Conservation (phyloP, 1,140 invertebrate genomes). For the Drosophila melanica region DNA sequence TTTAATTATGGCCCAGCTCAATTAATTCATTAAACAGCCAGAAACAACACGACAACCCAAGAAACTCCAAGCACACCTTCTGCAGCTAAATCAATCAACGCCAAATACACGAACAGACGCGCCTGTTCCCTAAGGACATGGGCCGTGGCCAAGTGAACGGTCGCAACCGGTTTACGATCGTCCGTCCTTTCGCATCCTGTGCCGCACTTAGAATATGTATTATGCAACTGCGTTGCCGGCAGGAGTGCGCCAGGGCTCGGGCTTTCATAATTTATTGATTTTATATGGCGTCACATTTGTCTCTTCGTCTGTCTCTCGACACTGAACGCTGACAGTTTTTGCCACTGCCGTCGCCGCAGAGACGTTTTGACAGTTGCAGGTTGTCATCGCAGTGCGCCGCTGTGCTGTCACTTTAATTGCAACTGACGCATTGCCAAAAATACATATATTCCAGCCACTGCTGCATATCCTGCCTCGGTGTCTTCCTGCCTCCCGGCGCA, state of each 20-base stretch:
- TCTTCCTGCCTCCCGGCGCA: slow-evolving; percentile 12
- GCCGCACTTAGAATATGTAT: slow-evolving; percentile 70
- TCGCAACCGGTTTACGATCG: slow-evolving; percentile 57
- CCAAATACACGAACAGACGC: slow-evolving; percentile 56
- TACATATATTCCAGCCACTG: slow-evolving; percentile 21
- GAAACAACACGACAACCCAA: slow-evolving; percentile 15
- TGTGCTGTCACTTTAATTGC: slow-evolving; percentile 74
- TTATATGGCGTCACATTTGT: slow-evolving; percentile 82
- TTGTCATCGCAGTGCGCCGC: slow-evolving; percentile 55
- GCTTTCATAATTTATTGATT: slow-evolving; percentile 80
- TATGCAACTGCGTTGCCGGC: slow-evolving; percentile 55
- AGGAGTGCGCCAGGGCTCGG: slow-evolving; percentile 31
- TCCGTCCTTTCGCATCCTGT: slow-evolving; percentile 50
- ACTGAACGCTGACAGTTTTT: slow-evolving; percentile 72
- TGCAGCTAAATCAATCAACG: slow-evolving; percentile 79
- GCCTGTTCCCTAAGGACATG: slow-evolving; percentile 66
- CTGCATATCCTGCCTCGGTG: not conserved
- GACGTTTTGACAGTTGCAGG: slow-evolving; percentile 78
- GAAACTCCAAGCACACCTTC: slow-evolving; percentile 20
- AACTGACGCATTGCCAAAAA: slow-evolving; percentile 79
- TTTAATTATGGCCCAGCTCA: slow-evolving; percentile 75
- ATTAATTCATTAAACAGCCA: slow-evolving; percentile 73
- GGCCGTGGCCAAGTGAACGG: slow-evolving; percentile 10
- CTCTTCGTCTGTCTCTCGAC: slow-evolving; percentile 61
- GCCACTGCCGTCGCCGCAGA: slow-evolving; percentile 60